Evolutionary conservation across 2,113 vertebrate species (phyloP), one percentile per base, ranked within the genome.

Genomic region (Pelecanus crispus): DNA sequence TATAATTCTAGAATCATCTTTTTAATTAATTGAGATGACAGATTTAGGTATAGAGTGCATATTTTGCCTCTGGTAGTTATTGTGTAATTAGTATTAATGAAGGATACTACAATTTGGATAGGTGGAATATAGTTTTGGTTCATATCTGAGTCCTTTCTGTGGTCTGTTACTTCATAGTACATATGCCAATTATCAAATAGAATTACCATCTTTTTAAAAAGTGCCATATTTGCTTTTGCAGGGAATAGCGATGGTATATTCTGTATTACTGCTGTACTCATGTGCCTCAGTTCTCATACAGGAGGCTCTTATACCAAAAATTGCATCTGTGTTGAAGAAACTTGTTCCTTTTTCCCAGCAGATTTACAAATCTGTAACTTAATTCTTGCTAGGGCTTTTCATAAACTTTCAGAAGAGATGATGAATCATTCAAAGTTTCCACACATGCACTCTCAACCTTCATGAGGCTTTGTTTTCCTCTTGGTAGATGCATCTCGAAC

Each of bases 1-100:
- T 97, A 96, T 98, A 98, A 61, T 98, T 98, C 98, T 97, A 97
- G 97, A 98, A 98, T 98, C 88, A 98, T 99, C 97, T 98, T 99
- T 99, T 99, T 98, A 99, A 99, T 99, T 99, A 98, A 98, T 98
- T 97, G 98, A 98, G 97, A 97, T 98, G 98, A 98, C 98, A 98
- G 97, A 97, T 98, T 98, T 98, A 98, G 98, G 98, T 98, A 97
- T 96, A 97, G 97, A 97, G 97, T 98, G 97, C 97, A 95, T 97
- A 98, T 98, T 98, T 98, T 98, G 98, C 98, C 98, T 98, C 98
- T 97, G 97, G 98, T 98, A 81, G 96, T 98, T 98, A 97, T 62
- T 92, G 29, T 91, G 68, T 98, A 98, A 98, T 99, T 98, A 98
- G 97, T 98, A 98, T 98, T 99, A 98, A 98, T 98, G 98, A 98